Conservation (phyloP, 2,797 vertebrate genomes). For the Harpagifer antarcticus region DNA sequence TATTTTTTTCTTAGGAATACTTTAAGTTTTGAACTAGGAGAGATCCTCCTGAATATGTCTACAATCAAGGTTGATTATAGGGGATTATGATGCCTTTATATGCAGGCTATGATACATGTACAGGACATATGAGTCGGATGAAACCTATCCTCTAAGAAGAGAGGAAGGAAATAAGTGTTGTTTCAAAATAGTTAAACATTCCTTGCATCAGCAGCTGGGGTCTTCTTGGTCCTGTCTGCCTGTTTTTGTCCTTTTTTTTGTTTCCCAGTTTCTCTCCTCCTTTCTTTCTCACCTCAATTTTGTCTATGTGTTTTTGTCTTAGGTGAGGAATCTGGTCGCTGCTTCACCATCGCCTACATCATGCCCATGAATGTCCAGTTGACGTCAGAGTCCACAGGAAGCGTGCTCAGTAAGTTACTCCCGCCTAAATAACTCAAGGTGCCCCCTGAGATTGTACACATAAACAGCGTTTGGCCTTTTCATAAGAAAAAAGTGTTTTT, state of each 20-base stretch:
- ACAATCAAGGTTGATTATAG: not conserved
- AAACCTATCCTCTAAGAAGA: no score
- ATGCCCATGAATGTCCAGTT: slow-evolving; percentile 95
- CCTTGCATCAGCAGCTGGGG: no score
- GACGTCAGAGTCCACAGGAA: slow-evolving; percentile 93
- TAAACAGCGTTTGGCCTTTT: slow-evolving; percentile 7
- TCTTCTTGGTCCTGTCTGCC: not conserved
- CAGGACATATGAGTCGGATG: no score
- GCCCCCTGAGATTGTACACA: not conserved
- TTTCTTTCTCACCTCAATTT: not conserved
- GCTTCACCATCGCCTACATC: slow-evolving; percentile 94
- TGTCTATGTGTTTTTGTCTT: not conserved
- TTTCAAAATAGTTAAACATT: no score
- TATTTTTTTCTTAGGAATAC: not conserved
- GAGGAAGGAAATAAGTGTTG: no score
- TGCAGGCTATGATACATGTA: not conserved
- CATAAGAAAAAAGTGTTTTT: not conserved
- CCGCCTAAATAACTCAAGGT: not conserved
- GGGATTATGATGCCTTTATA: not conserved
- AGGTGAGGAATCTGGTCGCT: slow-evolving; percentile 93
- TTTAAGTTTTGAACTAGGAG: not conserved
- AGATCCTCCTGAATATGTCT: not conserved
- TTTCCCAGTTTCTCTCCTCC: not conserved
- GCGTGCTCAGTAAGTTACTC: slow-evolving; percentile 90
- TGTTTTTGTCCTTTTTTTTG: not conserved